These are phyloP conservation scores for Eristalinus aeneus DNA, from an alignment of 2,888 invertebrate species.

Conservation along the genomic window DNA sequence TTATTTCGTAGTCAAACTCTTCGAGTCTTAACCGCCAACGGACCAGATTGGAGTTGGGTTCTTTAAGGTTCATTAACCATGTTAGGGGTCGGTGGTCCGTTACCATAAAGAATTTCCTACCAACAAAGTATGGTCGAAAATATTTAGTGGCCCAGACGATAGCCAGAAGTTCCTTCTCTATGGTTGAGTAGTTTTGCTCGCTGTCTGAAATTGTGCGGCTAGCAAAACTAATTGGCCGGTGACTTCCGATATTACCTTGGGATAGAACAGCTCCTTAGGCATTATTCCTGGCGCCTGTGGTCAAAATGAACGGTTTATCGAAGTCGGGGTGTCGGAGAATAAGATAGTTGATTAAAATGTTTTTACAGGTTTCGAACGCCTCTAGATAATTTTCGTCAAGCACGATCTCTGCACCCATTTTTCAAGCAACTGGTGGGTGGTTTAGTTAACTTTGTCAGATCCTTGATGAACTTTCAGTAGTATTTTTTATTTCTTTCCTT, in stretches of 20 bases:
- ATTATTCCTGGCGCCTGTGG: background rate
- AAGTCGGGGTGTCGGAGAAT: too few species aligned
- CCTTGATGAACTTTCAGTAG: too few species aligned
- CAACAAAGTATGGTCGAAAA: background rate
- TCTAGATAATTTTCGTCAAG: too few species aligned
- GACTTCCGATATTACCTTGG: background rate
- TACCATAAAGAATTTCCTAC: background rate
- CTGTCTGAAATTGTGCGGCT: background rate
- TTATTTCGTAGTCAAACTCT: background rate
- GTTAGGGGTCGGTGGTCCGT: background rate
- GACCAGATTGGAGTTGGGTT: background rate
- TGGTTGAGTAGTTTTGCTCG: background rate
- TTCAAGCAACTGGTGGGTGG: too few species aligned
- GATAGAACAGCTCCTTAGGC: background rate
- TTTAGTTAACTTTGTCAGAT: too few species aligned
- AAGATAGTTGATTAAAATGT: too few species aligned
- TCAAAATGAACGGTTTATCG: background rate
- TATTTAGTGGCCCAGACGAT: background rate
- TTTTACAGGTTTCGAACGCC: too few species aligned
- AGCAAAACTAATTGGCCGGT: background rate
- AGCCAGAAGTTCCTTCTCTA: background rate
- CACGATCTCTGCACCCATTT: too few species aligned
- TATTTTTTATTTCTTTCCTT: too few species aligned
- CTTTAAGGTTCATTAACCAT: background rate
- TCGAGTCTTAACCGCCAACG: background rate